phyloP scores from a whole-genome alignment of 2,888 invertebrate species.

The Calephelis perditalis region DNA sequence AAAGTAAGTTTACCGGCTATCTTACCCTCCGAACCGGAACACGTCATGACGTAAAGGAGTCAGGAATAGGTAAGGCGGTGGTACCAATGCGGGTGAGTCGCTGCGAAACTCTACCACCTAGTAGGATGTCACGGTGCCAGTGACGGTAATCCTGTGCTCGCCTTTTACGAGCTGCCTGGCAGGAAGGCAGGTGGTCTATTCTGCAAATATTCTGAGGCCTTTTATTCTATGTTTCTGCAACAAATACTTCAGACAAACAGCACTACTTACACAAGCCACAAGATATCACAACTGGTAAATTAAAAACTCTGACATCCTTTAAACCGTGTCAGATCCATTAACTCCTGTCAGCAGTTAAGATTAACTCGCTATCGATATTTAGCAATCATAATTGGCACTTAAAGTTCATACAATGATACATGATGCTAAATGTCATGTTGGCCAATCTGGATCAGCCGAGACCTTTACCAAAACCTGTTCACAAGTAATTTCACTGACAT shows the following conservation, averaged over 20 bases:
- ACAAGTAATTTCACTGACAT: slow-evolving; percentile 15
- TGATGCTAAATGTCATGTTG: slow-evolving; percentile 8
- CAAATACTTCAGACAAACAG: not conserved
- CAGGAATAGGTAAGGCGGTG: too few relatives aligned
- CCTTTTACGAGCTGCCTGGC: too few relatives aligned
- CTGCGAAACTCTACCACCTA: too few relatives aligned
- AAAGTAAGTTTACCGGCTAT: too few relatives aligned
- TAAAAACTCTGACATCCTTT: slow-evolving; percentile 9
- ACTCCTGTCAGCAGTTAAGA: slow-evolving; percentile 3
- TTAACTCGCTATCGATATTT: slow-evolving; percentile 14
- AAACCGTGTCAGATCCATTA: slow-evolving; percentile 7
- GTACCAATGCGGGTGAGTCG: too few relatives aligned
- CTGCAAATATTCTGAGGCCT: too few relatives aligned
- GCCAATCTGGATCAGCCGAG: not conserved
- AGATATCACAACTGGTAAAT: not conserved
- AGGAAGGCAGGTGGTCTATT: too few relatives aligned
- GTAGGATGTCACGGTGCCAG: too few relatives aligned
- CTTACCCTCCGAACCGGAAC: too few relatives aligned
- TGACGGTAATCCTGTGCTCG: too few relatives aligned
- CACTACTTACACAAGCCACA: not conserved
- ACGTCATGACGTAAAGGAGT: too few relatives aligned
- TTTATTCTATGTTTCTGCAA: too few relatives aligned
- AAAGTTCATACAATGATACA: slow-evolving; percentile 17
- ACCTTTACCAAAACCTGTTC: slow-evolving; percentile 3
- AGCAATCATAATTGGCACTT: slow-evolving; percentile 18